These are phyloP conservation scores for Hymenopus coronatus DNA, from an alignment of 2,888 invertebrate genomes.

Conservation along the genomic window DNA sequence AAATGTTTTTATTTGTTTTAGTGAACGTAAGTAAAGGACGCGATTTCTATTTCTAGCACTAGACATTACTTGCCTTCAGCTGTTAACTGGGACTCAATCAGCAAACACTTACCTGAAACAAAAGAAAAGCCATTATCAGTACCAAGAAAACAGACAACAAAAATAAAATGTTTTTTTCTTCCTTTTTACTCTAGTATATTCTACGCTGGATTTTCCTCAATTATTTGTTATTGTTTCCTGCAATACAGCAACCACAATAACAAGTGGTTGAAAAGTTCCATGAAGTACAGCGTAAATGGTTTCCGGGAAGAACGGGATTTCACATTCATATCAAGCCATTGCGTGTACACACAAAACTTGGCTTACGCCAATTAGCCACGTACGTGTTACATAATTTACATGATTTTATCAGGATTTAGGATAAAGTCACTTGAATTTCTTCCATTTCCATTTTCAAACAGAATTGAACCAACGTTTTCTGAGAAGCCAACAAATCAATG, in stretches of 20 bases:
- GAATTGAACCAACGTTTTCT: too few relatives aligned
- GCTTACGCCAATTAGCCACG: too few relatives aligned
- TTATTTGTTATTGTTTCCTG: neutral
- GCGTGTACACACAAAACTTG: neutral
- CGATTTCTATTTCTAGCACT: too few relatives aligned
- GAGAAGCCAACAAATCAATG: too few relatives aligned
- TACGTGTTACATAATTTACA: too few relatives aligned
- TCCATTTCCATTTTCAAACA: too few relatives aligned
- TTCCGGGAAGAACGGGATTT: neutral
- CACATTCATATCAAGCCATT: neutral
- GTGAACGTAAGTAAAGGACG: too few relatives aligned
- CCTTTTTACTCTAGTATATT: neutral
- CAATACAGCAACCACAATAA: neutral
- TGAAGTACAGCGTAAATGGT: neutral
- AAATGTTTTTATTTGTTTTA: too few relatives aligned
- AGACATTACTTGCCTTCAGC: neutral
- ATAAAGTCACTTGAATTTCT: too few relatives aligned
- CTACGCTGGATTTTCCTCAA: too few relatives aligned
- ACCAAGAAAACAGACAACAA: neutral
- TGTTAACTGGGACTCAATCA: neutral
- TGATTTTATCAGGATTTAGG: too few relatives aligned
- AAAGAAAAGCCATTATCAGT: neutral
- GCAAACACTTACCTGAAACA: neutral
- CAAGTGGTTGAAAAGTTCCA: neutral
- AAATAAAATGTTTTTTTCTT: too few relatives aligned